These are phyloP conservation scores for Hirtodrosophila confusa DNA, from an alignment of 2,888 invertebrate genomes.

Conservation along the genomic window DNA sequence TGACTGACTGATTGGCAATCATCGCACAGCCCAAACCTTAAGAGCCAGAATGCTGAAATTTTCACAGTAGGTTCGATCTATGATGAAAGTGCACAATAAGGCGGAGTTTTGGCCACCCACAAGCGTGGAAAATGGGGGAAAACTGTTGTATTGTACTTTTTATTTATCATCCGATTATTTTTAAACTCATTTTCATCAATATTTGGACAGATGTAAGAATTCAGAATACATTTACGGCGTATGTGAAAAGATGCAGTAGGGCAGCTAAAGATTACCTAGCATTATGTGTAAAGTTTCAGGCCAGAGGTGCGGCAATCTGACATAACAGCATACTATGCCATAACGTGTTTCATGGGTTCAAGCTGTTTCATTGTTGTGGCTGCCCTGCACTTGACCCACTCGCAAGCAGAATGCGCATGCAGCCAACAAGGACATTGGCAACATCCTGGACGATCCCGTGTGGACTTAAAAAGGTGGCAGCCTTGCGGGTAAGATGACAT, in stretches of 20 bases:
- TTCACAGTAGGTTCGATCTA: too few relatives aligned
- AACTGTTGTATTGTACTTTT: too few relatives aligned
- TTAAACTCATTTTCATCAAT: too few relatives aligned
- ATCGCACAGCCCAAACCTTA: too few relatives aligned
- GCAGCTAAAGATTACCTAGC: not conserved
- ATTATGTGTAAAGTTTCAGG: not conserved
- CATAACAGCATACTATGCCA: conserved; percentile 1
- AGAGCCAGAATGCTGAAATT: too few relatives aligned
- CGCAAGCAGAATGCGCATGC: conserved; percentile 3
- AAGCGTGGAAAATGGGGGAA: too few relatives aligned
- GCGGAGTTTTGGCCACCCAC: too few relatives aligned
- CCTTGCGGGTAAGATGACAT: conserved; percentile 13
- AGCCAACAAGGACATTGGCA: conserved; percentile 18
- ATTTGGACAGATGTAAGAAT: too few relatives aligned
- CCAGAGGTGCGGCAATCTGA: conserved; percentile 19
- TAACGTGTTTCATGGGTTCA: conserved; percentile 25
- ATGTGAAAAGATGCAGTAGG: not conserved
- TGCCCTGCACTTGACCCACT: conserved; percentile 15
- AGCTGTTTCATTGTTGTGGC: conserved; percentile 18
- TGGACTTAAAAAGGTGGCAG: not conserved
- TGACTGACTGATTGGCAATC: too few relatives aligned
- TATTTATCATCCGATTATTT: too few relatives aligned
- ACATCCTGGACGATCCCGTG: conserved; percentile 19
- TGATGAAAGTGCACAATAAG: too few relatives aligned
- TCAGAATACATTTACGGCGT: not conserved